Base-by-base conservation (phyloP, 2,888 invertebrate species). In the Brachyptera putata region DNA sequence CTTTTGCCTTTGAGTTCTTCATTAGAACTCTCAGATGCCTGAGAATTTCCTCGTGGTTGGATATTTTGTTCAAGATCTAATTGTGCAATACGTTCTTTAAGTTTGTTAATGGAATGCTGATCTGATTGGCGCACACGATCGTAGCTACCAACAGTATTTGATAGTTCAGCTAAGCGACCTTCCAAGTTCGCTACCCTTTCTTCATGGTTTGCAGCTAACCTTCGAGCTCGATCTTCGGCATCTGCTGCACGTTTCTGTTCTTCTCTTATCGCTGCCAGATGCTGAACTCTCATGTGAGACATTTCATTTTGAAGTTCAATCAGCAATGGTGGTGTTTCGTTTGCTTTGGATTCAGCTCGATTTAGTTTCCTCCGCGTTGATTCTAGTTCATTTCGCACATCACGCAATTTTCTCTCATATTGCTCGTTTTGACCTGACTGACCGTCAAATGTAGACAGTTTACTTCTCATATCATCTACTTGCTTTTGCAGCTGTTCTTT, bases 111-210 rank as follows among this genome's bases (percentile, higher is more conserved):
- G 14, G 83, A 80, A 58, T 80, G 80, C 71, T 87, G 86, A 74
- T 93, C 91, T 62, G 83, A 80, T 56, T 86, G 82, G 1, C 88
- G 75, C 7, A 85, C 72, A 59, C 86, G 76, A 70, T 92, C 91
- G 68, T 91, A 90, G 63, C 81, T 82, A 0, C 91, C 91, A 2
- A 92, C 84, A 0, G 86, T 86, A 58, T 84, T 83, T 0, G 91
- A 91, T 25, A 93, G 74, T 69, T 93, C 91, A 0, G 91, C 87
- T 16, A 92, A 73, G 64, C 84, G 81, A 2, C 83, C 80, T 73
- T 93, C 92, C 56, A 93, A 77, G 53, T 84, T 79, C 0, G 86
- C 85, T 0, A 91, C 90, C 62, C 91, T 77, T 59, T 87, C 84
- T 71, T 92, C 92, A 66, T 89, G 88, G 1, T 84, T 77, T 0